These are phyloP conservation scores for Ochropleura plecta DNA, from an alignment of 2,888 invertebrate genomes.

Conservation along the genomic window DNA sequence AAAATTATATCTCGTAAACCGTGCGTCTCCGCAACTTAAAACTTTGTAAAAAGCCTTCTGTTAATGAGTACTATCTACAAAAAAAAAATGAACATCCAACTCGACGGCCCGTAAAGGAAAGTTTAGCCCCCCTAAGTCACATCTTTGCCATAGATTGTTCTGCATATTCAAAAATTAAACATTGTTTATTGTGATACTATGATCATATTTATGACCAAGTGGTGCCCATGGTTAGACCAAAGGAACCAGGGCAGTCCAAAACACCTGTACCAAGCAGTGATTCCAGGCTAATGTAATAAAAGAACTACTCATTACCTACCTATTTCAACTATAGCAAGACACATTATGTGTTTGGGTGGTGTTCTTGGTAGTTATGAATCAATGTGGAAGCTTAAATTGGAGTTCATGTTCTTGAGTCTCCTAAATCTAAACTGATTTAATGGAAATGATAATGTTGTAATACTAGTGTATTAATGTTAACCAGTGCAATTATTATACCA, in stretches of 20 bases:
- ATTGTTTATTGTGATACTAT: background rate
- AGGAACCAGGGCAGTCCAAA: background rate
- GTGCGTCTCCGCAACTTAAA: too few relatives aligned
- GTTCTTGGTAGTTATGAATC: background rate
- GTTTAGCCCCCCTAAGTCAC: background rate
- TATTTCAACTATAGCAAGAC: background rate
- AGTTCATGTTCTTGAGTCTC: background rate
- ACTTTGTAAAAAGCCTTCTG: too few relatives aligned
- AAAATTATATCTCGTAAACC: too few relatives aligned
- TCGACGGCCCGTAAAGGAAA: too few relatives aligned
- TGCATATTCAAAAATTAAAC: background rate
- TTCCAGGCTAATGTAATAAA: background rate
- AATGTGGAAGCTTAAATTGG: background rate
- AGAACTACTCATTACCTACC: background rate
- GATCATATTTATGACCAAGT: background rate
- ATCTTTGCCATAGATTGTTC: background rate
- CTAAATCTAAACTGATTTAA: background rate
- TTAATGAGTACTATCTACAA: too few relatives aligned
- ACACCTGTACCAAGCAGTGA: background rate
- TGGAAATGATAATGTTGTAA: background rate
- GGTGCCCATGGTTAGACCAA: background rate
- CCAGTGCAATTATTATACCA: background rate
- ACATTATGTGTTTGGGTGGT: background rate
- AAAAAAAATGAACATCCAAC: too few relatives aligned
- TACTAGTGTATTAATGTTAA: background rate